phyloP scores from a whole-genome alignment of 2,888 invertebrate species.

The Arenicola marina region DNA sequence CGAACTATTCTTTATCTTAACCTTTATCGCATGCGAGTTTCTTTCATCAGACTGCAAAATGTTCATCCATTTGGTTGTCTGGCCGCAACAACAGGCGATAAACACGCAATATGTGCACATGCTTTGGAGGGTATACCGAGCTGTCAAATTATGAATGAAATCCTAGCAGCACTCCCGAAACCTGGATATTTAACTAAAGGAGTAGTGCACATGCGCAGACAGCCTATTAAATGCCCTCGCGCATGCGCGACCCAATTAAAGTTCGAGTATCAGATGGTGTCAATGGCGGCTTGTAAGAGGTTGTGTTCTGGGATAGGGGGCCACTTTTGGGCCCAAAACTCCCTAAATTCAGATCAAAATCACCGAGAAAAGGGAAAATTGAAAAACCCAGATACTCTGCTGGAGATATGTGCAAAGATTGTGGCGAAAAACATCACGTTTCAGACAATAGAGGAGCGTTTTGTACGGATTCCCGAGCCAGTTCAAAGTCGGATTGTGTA shows the following conservation, averaged over 20 bases:
- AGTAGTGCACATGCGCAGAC: no score
- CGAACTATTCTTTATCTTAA: no score
- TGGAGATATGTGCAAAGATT: constrained; percentile 82
- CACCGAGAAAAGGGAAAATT: constrained; percentile 9
- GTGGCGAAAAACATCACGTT: constrained; percentile 85
- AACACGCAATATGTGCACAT: no score
- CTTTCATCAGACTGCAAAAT: no score
- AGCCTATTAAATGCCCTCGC: constrained; percentile 8
- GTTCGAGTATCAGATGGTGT: constrained; percentile 15
- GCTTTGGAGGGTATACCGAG: neutral
- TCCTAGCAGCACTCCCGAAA: neutral
- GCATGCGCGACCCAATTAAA: constrained; percentile 24
- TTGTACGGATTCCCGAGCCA: constrained; percentile 85
- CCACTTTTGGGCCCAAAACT: constrained; percentile 25
- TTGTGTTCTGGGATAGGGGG: constrained; percentile 22
- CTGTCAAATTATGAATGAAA: constrained; percentile 8
- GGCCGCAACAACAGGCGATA: no score
- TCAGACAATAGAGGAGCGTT: constrained; percentile 83
- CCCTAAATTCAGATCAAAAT: constrained; percentile 12
- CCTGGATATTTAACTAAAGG: neutral
- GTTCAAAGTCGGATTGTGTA: constrained; percentile 85
- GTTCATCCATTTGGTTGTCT: no score
- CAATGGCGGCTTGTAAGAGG: constrained; percentile 34
- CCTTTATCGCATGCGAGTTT: no score
- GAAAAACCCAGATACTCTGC: constrained; percentile 70